Percentiles rank a stretch among this genome's conserved stretches.
Conservation (phyloP, 1,140 invertebrate species). For the Diachasma alloeum region DNA sequence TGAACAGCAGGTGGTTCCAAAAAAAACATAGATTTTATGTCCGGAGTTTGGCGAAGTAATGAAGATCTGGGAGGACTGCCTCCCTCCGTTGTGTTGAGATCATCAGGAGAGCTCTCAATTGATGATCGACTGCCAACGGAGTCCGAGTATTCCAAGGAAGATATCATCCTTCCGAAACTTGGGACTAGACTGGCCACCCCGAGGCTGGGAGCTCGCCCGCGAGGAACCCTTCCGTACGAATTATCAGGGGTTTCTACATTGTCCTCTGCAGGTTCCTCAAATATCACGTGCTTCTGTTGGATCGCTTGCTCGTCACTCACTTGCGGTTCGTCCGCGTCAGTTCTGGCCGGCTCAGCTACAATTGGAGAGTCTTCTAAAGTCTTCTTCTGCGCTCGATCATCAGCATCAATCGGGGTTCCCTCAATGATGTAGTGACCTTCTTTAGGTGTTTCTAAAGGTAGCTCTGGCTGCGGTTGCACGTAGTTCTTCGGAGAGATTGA, state of each 20-base stretch:
- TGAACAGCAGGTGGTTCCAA: background rate
- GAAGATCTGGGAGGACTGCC: background rate
- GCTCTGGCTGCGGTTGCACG: background rate
- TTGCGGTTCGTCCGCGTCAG: background rate
- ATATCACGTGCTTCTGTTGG: background rate
- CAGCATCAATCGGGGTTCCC: background rate
- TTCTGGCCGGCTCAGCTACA: background rate
- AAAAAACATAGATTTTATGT: background rate
- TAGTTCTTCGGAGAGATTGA: background rate
- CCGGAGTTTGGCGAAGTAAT: conserved; percentile 22
- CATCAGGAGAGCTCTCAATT: background rate
- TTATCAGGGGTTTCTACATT: background rate
- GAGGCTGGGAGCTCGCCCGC: conserved; percentile 36
- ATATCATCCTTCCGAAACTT: conserved; percentile 39
- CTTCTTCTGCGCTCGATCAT: background rate
- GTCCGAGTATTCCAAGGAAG: conserved; percentile 32
- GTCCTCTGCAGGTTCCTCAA: conserved; percentile 2
- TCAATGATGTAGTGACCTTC: background rate
- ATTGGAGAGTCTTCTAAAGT: background rate
- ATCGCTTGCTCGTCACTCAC: background rate
- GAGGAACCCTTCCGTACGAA: background rate
- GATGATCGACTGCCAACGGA: conserved; percentile 12
- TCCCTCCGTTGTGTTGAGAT: background rate
- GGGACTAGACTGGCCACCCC: conserved; percentile 32
- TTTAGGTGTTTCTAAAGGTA: background rate